Conservation (phyloP, 2,888 invertebrate species). For the Lochmaea capreae region DNA sequence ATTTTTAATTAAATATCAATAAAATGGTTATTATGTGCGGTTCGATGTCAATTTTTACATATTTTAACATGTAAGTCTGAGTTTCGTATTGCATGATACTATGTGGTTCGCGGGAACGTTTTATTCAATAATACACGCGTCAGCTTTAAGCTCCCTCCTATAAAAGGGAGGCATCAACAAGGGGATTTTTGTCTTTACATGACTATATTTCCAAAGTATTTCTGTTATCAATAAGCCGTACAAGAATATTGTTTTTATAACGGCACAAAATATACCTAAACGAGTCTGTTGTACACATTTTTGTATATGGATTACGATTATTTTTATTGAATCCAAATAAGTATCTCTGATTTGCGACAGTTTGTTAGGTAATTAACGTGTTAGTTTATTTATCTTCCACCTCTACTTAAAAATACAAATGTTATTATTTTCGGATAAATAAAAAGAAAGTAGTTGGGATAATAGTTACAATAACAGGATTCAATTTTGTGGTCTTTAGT, state of each 20-base stretch:
- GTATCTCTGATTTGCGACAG: neutral
- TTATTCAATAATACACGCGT: slow-evolving; percentile 13
- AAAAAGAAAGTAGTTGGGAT: too few relatives aligned
- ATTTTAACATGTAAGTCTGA: neutral
- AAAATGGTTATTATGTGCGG: neutral
- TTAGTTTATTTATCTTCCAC: too few relatives aligned
- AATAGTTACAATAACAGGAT: too few relatives aligned
- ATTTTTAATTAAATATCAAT: too few relatives aligned
- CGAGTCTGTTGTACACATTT: neutral
- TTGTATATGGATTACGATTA: too few relatives aligned
- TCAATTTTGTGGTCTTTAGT: too few relatives aligned
- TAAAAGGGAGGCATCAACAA: slow-evolving; percentile 19
- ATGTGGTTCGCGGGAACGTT: neutral
- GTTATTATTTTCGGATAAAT: too few relatives aligned
- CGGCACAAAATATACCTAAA: neutral
- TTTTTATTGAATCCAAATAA: too few relatives aligned
- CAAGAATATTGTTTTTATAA: slow-evolving; percentile 4
- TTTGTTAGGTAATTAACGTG: neutral
- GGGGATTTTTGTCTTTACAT: slow-evolving; percentile 22
- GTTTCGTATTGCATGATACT: neutral
- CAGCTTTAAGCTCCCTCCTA: slow-evolving; percentile 8
- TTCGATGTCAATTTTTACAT: neutral
- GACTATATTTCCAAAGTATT: slow-evolving; percentile 16
- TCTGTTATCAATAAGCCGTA: slow-evolving; percentile 15
- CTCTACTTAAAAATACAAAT: too few relatives aligned